Evolutionary conservation across 2,888 invertebrate genomes (phyloP), one percentile per base, ranked within the genome.

Genomic region (Notodonta dromedarius): DNA sequence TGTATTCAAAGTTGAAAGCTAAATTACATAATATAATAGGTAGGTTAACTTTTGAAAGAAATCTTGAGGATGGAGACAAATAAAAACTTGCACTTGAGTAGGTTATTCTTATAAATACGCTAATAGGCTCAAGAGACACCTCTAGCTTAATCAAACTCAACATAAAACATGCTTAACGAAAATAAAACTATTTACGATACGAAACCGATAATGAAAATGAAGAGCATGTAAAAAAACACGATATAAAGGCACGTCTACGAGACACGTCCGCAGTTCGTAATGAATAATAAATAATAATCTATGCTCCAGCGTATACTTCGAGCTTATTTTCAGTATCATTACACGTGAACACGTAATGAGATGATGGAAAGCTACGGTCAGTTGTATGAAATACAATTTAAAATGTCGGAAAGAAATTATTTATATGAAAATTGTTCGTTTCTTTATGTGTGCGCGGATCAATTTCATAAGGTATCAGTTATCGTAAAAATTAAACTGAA

Each of bases 221-320:
- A 32, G 13, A 32, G 24, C 11, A 9, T 32, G 11, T 35, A 32
- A 13, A 59, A 71, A 71, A 69, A 64, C 65, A 48, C 42, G 46
- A 62, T 48, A 73, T 69, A 66, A 46, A 54, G 57, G 62, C 77
- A 76, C 77, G 77, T 74, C 67, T 67, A 57, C 46, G 54, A 65
- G 62, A 63, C 76, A 74, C 72, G 72, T 66, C 58, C 63, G 51
- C 54, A 54, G 59, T 52, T 56, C 65, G 63, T 70, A 66, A 64
- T 66, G 62, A 76, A 65, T 63, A 69, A 73, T 66, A 71, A 76
- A 76, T 74, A 24, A 73, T 72, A 70, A 74, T 72, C 70, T 72
- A 63, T 63, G 40, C 48, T 52, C 39, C 57, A 64, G 60, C 59
- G 63, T 8, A 16, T 4, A 52, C 13, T 12, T 32, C 12, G 32